These are phyloP conservation scores for Chironomus riparius DNA, from an alignment of 2,888 invertebrate genomes.

Conservation along the genomic window DNA sequence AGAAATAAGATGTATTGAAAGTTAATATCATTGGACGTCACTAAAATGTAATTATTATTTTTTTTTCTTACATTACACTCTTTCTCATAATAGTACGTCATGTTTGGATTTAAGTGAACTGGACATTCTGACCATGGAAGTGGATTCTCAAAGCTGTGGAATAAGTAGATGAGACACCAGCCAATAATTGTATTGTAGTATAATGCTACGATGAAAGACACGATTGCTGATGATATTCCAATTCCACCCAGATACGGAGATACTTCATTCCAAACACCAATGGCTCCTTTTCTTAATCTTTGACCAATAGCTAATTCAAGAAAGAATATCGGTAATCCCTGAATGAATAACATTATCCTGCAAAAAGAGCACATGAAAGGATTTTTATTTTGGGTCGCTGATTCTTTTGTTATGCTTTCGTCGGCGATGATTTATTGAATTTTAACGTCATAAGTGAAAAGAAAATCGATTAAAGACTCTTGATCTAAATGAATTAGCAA, in stretches of 20 bases:
- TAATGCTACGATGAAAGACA: constrained; percentile 91
- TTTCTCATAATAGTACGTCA: constrained; percentile 67
- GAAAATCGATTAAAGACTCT: background rate
- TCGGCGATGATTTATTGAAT: background rate
- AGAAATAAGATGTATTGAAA: background rate
- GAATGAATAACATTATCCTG: constrained; percentile 17
- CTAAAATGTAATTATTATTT: background rate
- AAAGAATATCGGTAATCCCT: constrained; percentile 94
- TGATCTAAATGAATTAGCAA: too few species aligned
- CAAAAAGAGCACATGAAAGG: too few species aligned
- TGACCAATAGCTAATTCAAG: constrained; percentile 93
- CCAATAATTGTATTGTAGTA: constrained; percentile 98
- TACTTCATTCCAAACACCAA: constrained; percentile 92
- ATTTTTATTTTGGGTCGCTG: too few species aligned
- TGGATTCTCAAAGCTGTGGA: constrained; percentile 85
- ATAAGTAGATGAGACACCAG: constrained; percentile 93
- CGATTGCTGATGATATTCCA: constrained; percentile 89
- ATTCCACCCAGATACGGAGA: constrained; percentile 82
- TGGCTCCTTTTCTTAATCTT: constrained; percentile 82
- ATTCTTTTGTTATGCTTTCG: too few species aligned
- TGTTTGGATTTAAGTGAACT: constrained; percentile 67
- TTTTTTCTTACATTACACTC: constrained; percentile 71
- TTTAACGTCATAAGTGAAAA: background rate
- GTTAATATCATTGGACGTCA: background rate
- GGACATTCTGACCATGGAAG: constrained; percentile 91